These are phyloP conservation scores for Coenonympha glycerion DNA, from an alignment of 2,888 invertebrate genomes.

Conservation along the genomic window DNA sequence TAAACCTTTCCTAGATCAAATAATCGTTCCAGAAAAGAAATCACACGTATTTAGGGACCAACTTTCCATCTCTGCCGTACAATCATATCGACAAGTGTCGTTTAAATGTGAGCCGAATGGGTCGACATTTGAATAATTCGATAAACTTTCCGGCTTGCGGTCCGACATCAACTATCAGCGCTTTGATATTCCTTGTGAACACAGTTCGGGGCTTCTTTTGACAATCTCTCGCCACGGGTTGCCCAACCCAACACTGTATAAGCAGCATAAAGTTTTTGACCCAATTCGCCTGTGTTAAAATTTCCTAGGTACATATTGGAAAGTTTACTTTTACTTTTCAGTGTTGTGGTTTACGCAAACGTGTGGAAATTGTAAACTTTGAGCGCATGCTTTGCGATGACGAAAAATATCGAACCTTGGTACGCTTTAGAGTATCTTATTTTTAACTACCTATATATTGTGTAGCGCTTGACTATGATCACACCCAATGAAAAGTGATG, in stretches of 20 bases:
- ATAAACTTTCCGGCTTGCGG: conserved; percentile 93
- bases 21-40: neutral
- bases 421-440: too few species aligned
- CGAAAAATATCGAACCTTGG: too few species aligned
- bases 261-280: neutral
- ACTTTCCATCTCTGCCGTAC: neutral
- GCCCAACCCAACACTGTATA: conserved; percentile 86
- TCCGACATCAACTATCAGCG: conserved; percentile 91
- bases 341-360: too few species aligned
- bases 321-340: too few species aligned
- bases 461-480: too few species aligned
- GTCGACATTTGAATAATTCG: conserved; percentile 96
- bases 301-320: neutral
- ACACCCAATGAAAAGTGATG: too few species aligned
- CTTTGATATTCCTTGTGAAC: conserved; percentile 88
- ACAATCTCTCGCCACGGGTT: conserved; percentile 94
- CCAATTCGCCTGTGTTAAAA: too few species aligned
- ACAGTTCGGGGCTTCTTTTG: conserved; percentile 94
- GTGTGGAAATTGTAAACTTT: too few species aligned
- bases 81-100: neutral
- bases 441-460: too few species aligned
- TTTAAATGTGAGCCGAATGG: conserved; percentile 43
- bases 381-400: too few species aligned
- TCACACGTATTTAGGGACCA: neutral
- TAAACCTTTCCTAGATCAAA: neutral